These are phyloP conservation scores for Calephelis nemesis DNA, from an alignment of 1,140 invertebrate genomes.

Conservation along the genomic window DNA sequence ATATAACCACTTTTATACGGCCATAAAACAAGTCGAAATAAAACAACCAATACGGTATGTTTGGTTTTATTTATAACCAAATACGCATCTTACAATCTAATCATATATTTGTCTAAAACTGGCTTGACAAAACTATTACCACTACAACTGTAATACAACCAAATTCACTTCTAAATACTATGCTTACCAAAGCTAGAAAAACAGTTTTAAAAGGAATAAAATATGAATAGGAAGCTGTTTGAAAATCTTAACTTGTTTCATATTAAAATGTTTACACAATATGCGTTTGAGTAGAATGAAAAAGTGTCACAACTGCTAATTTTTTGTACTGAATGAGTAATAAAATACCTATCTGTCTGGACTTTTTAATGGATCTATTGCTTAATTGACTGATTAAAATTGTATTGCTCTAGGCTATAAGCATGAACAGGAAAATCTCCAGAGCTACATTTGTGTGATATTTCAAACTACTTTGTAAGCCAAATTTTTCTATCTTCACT, in stretches of 20 bases:
- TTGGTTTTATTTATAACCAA: slow-evolving; percentile 64
- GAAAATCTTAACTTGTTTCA: not conserved
- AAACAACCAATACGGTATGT: slow-evolving; percentile 47
- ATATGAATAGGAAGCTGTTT: slow-evolving; percentile 6
- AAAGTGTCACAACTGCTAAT: not conserved
- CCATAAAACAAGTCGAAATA: slow-evolving; percentile 31
- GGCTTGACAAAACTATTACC: slow-evolving; percentile 44
- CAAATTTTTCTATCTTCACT: slow-evolving; percentile 52
- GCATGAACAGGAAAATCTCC: slow-evolving; percentile 36
- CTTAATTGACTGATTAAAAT: not conserved
- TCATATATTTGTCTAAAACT: slow-evolving; percentile 57
- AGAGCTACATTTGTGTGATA: slow-evolving; percentile 24
- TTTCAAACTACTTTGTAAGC: slow-evolving; percentile 36
- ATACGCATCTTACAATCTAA: slow-evolving; percentile 58
- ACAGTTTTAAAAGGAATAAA: slow-evolving; percentile 25
- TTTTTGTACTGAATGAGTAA: not conserved
- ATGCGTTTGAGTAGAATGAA: not conserved
- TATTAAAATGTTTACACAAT: not conserved
- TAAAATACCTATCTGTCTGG: not conserved
- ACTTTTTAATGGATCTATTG: not conserved
- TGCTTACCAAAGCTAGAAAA: slow-evolving; percentile 30
- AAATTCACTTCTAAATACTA: slow-evolving; percentile 28
- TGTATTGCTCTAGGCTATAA: slow-evolving; percentile 10
- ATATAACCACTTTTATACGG: no score
- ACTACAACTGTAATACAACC: slow-evolving; percentile 35